Evolutionary conservation across 2,797 vertebrate genomes (phyloP).

Genomic region (Oreortyx pictus): DNA sequence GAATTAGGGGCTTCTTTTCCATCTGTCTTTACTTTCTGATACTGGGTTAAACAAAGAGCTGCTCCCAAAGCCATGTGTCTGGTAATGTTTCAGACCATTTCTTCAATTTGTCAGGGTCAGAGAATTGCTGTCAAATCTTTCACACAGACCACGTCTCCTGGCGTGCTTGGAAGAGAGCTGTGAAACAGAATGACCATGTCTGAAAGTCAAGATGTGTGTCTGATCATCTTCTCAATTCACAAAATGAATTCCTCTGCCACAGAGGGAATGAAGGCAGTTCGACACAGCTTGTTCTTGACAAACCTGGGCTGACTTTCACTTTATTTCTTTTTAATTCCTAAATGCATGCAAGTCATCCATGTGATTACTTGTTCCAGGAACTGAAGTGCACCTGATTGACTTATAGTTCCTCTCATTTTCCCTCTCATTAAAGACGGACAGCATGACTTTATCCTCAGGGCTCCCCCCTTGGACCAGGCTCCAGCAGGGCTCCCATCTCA

Average conservation of each 20-base stretch:
- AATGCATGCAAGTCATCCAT: neutral
- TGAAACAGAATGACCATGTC: accelerated
- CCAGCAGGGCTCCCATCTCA: neutral
- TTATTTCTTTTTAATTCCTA: slow-evolving; percentile 8
- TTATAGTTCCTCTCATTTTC: slow-evolving; percentile 4
- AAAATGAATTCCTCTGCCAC: neutral
- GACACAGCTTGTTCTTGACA: neutral
- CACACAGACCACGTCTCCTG: accelerated
- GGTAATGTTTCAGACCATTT: neutral
- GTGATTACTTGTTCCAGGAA: slow-evolving; percentile 34
- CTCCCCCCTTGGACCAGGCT: neutral
- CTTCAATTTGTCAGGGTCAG: neutral
- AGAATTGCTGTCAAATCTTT: neutral
- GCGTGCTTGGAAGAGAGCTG: neutral
- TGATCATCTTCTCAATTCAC: neutral
- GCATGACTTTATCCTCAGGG: neutral
- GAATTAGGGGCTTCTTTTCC: neutral
- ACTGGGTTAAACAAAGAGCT: neutral
- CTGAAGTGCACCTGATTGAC: neutral
- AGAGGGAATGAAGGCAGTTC: neutral
- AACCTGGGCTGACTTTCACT: neutral
- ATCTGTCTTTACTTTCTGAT: neutral
- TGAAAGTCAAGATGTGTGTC: neutral
- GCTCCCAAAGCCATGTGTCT: neutral
- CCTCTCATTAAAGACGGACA: neutral